Evolutionary conservation across 2,113 vertebrate genomes (phyloP).

Genomic region (Odocoileus virginianus): DNA sequence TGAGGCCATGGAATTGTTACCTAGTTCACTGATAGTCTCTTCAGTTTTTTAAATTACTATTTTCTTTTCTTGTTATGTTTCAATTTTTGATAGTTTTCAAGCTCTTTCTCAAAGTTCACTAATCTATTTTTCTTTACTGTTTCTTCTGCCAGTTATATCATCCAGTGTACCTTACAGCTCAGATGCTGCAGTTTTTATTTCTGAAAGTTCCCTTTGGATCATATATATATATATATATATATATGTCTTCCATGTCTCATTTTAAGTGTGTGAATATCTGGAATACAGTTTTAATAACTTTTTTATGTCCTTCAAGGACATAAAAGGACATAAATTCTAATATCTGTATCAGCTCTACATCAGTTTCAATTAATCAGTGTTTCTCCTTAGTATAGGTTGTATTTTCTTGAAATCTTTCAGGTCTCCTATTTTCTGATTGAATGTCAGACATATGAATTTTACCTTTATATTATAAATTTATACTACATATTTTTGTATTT

Average conservation of each 20-base stretch:
- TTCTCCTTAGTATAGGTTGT: neutral
- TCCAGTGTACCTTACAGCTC: neutral
- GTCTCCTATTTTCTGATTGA: neutral
- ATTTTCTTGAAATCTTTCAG: neutral
- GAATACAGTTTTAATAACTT: neutral
- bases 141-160: neutral
- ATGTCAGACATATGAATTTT: neutral
- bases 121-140: neutral
- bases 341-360: neutral
- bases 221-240: neutral
- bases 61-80: neutral
- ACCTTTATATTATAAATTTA: neutral
- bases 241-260: neutral
- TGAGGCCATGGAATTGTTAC: neutral
- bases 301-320: neutral
- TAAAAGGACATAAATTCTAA: neutral
- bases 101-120: neutral
- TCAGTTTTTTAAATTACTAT: neutral
- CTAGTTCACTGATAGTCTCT: neutral
- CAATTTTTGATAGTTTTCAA: neutral
- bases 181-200: neutral
- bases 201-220: neutral
- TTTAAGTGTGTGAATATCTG: neutral
- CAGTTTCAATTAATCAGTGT: neutral
- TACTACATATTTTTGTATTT: neutral